Evolutionary conservation across 2,113 vertebrate genomes (phyloP), one percentile per base, ranked within the genome.

Genomic region (Bujurquina vittata): DNA sequence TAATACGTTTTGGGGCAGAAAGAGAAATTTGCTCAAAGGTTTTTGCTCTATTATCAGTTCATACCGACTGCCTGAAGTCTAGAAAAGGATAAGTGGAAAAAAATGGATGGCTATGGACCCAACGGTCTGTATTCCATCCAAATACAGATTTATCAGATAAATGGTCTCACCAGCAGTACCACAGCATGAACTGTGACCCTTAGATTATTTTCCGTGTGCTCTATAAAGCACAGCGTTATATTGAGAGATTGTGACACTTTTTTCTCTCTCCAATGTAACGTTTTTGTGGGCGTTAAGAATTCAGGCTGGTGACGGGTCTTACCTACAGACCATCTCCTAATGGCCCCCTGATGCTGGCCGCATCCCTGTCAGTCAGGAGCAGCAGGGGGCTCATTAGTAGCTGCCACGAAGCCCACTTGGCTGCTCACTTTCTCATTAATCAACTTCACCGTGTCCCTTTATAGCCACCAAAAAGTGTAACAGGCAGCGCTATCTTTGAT

Each of bases 401-500:
- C 77, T 90, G 80, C 84, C 90, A 84, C 29, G n/a, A 86, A 54
- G 59, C 55, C 62, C 88, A 80, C 86, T 88, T 59, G 78, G 74
- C 84, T 69, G 80, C 76, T 62, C 67, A 54, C 75, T 33, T 83
- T 80, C 76, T 91, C 92, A 90, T 93, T 87, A 91, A 92, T 95
- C 92, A 92, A 74, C 89, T 83, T 20, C 82, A 6, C 72, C 18
- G 67, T 79, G 81, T 84, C 83, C 33, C 67, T 77, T 83, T 78
- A 87, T 82, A 85, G 78, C 49, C 40, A 46, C 84, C 84, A 77
- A 76, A 56, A 75, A 77, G 80, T 77, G 80, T 57, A 88, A 86
- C 89, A 78, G 52, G 90, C 62, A 63, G 37, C 12, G 75, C 86
- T 90, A 90, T 93, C 87, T 80, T 93, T 93, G 90, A 92, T 94